Percentiles rank a stretch among this genome's conserved stretches.
Conservation (phyloP, 2,888 invertebrate species). For the Tenthredo distinguenda region DNA sequence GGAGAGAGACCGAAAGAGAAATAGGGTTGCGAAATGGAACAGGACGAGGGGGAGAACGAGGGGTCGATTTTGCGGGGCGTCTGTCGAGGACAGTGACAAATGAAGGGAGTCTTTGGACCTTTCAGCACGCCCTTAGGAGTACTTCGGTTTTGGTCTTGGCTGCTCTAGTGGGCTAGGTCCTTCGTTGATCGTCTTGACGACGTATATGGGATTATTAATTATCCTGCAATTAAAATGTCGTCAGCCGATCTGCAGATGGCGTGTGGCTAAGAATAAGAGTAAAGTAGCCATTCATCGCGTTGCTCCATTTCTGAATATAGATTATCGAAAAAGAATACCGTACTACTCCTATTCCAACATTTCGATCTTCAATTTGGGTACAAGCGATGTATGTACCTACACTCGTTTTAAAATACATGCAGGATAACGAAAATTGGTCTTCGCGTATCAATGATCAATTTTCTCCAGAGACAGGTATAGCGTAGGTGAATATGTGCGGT, state of each 20-base stretch:
- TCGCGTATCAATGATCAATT: background rate
- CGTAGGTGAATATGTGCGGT: background rate
- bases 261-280: background rate
- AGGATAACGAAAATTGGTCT: background rate
- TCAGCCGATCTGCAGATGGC: background rate
- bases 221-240: constrained; percentile 35
- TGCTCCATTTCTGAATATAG: background rate
- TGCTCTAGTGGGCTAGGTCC: constrained; percentile 28
- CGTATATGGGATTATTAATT: constrained; percentile 40
- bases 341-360: background rate
- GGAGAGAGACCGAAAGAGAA: constrained; percentile 54
- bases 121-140: constrained; percentile 70
- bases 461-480: background rate
- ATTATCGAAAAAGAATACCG: background rate
- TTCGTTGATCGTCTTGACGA: constrained; percentile 45
- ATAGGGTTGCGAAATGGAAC: constrained; percentile 59
- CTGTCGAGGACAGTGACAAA: constrained; percentile 76
- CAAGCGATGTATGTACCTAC: background rate
- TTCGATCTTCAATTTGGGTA: background rate
- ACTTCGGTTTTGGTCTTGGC: constrained; percentile 63
- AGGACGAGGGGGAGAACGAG: constrained; percentile 48
- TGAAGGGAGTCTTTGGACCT: constrained; percentile 67
- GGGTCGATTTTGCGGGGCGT: constrained; percentile 74
- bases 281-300: background rate
- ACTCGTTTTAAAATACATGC: background rate